phyloP scores from a whole-genome alignment of 1,140 invertebrate genomes.

The Trypoxylus dichotomus region DNA sequence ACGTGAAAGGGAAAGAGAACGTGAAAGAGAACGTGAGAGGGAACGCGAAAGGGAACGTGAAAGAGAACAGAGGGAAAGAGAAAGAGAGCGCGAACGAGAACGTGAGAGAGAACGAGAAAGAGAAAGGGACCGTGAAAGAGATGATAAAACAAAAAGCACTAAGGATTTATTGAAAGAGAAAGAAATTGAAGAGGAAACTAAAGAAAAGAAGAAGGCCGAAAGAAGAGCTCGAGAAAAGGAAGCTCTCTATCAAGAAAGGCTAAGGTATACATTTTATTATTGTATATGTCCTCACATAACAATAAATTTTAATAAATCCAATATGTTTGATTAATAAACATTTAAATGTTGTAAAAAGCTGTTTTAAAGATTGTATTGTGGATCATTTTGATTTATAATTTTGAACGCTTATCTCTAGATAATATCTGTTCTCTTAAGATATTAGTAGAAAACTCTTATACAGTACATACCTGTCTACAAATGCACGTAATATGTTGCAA shows the following conservation, averaged over 20 bases:
- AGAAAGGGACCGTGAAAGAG: conserved; percentile 56
- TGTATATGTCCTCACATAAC: not conserved
- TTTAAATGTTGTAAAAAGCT: no score
- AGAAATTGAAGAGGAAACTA: conserved; percentile 88
- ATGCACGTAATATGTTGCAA: no score
- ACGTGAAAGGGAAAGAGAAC: conserved; percentile 54
- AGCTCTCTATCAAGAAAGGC: conserved; percentile 86
- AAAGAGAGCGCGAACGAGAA: conserved; percentile 55
- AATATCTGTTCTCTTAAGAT: no score
- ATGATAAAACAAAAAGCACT: conserved; percentile 57
- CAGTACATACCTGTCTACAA: no score
- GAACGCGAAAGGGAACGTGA: conserved; percentile 52
- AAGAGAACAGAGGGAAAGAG: conserved; percentile 48
- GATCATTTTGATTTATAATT: no score
- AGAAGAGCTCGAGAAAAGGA: conserved; percentile 92
- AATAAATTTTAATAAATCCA: no score
- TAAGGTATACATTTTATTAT: conserved; percentile 41
- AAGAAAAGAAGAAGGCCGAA: conserved; percentile 87
- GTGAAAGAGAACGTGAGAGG: conserved; percentile 53
- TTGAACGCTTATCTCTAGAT: no score
- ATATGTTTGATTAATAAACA: no score
- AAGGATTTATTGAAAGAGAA: conserved; percentile 72
- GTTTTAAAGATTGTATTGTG: no score
- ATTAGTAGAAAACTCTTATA: no score
- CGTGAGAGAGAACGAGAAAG: conserved; percentile 58